Conservation (phyloP, 2,888 invertebrate genomes). For the Phengaris arion region DNA sequence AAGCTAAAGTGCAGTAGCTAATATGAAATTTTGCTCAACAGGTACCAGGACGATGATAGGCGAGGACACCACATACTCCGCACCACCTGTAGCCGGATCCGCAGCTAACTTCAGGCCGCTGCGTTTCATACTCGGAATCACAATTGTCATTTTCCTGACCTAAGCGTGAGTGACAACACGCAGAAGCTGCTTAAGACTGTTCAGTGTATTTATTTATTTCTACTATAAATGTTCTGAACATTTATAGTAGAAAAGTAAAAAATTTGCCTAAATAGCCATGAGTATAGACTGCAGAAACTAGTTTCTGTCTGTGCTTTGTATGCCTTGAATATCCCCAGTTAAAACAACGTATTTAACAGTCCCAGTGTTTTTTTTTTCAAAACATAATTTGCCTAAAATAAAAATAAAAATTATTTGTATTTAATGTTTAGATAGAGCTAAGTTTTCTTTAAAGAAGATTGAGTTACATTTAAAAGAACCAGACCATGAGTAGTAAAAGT, state of each 20-base stretch:
- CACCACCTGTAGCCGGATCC: conserved; percentile 46
- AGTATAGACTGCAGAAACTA: neutral
- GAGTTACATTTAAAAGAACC: neutral
- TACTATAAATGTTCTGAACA: neutral
- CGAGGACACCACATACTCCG: conserved; percentile 53
- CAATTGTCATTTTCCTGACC: conserved; percentile 38
- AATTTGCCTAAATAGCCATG: neutral
- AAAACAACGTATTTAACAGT: neutral
- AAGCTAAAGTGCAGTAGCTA: neutral
- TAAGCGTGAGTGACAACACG: conserved; percentile 24
- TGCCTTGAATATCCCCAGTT: neutral
- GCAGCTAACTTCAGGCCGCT: conserved; percentile 45
- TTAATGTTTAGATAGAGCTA: neutral
- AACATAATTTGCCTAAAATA: neutral
- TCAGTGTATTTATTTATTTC: conserved; percentile 29
- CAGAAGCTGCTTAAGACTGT: conserved; percentile 29
- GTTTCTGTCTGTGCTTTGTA: neutral
- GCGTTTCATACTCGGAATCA: conserved; percentile 43
- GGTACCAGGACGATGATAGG: conserved; percentile 41
- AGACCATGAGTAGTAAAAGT: neutral
- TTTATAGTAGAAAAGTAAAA: neutral
- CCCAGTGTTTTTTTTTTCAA: neutral
- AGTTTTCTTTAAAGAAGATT: neutral
- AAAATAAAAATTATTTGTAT: neutral
- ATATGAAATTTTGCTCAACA: conserved; percentile 35